Percentiles rank a stretch among this genome's conserved stretches.
Evolutionary conservation across 2,797 vertebrate species (phyloP).

Genomic region (Neosilurus mollespiculum): DNA sequence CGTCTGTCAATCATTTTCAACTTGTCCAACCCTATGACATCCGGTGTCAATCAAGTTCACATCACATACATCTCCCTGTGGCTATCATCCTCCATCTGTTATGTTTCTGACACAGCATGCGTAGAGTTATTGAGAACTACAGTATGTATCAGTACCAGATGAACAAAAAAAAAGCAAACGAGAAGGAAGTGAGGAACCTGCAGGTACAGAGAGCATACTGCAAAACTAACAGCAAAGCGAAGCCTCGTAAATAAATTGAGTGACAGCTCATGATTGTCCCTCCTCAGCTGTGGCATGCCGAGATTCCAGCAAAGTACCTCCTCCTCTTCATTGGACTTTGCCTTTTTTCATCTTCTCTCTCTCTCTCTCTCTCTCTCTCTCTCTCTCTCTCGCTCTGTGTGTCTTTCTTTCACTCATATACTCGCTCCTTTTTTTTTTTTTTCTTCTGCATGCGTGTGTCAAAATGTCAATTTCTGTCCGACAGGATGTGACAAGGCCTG

Average conservation of each 20-base stretch:
- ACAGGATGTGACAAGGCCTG: conserved; percentile 78
- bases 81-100: conserved; percentile 52
- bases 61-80: conserved; percentile 49
- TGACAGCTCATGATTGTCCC: conserved; percentile 71
- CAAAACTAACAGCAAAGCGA: conserved; percentile 35
- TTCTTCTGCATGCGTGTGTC: conserved; percentile 67
- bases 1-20: conserved; percentile 65
- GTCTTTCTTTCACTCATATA: conserved; percentile 39
- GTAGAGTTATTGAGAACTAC: conserved; percentile 19
- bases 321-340: conserved; percentile 53
- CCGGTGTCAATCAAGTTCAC: conserved; percentile 68
- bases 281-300: conserved; percentile 63
- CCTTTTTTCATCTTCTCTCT: conserved; percentile 57
- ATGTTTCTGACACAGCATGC: conserved; percentile 37
- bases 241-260: conserved; percentile 59
- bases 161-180: conserved; percentile 10
- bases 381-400: conserved; percentile 31
- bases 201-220: conserved; percentile 48
- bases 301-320: conserved; percentile 62
- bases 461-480: conserved; percentile 77
- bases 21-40: conserved; percentile 67
- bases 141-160: conserved; percentile 27
- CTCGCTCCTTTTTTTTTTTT: conserved; percentile 36
- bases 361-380: conserved; percentile 41
- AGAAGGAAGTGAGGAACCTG: conserved; percentile 27